phyloP scores from a whole-genome alignment of 2,113 vertebrate species.

The Oryctolagus cuniculus region DNA sequence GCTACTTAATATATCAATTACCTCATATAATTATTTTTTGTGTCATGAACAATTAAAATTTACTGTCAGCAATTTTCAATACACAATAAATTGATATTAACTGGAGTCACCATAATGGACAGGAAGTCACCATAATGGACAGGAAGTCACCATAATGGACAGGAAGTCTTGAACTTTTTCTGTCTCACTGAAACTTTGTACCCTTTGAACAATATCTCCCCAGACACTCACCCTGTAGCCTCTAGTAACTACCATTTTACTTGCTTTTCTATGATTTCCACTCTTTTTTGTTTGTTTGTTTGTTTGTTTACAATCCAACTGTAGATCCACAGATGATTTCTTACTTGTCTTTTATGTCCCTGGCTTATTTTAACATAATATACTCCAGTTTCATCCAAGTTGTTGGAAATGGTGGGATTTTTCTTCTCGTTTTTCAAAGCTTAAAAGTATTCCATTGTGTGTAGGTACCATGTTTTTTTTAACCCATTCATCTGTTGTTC shows the following conservation, averaged over 20 bases:
- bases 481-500: background rate
- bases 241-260: background rate
- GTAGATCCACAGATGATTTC: background rate
- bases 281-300: no score
- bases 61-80: background rate
- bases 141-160: background rate
- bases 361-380: background rate
- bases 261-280: background rate
- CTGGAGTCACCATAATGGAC: background rate
- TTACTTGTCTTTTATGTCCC: background rate
- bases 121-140: background rate
- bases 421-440: background rate
- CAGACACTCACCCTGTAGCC: no score
- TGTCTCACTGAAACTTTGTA: background rate
- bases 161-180: background rate
- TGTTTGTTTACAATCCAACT: background rate
- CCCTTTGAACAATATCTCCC: background rate
- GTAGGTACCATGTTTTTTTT: background rate
- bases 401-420: background rate
- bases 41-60: background rate
- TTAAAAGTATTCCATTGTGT: background rate
- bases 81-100: background rate
- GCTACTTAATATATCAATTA: background rate
- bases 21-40: background rate
- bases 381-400: background rate